phyloP scores from a whole-genome alignment of 2,797 vertebrate genomes.

The Heterohyrax brucei region DNA sequence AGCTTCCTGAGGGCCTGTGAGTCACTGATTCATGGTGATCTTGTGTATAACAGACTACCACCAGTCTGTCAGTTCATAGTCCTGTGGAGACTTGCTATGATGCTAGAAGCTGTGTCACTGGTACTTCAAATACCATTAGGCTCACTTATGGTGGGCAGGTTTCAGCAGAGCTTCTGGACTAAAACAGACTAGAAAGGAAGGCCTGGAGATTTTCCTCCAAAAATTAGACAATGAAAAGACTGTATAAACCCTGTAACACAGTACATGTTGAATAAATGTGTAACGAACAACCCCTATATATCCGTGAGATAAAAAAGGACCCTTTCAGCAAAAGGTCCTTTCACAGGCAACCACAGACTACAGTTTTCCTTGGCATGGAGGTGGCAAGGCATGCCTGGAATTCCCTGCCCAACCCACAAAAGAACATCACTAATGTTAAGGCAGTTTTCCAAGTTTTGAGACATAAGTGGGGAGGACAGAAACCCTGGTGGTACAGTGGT shows the following conservation, averaged over 20 bases:
- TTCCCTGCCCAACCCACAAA: constrained; percentile 73
- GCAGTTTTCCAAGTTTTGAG: constrained; percentile 68
- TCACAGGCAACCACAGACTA: constrained; percentile 62
- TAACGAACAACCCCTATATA: constrained; percentile 66
- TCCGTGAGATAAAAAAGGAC: not conserved
- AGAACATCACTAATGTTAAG: constrained; percentile 41
- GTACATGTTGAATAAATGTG: constrained; percentile 4
- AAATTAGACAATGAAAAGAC: not conserved
- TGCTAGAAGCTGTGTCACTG: not conserved
- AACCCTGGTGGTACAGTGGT: no score
- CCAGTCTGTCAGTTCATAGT: no score
- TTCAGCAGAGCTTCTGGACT: not conserved
- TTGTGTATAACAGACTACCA: not conserved
- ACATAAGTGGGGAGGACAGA: constrained; percentile 11
- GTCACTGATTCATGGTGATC: not conserved
- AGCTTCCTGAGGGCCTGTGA: constrained; percentile 41
- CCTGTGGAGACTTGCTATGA: not conserved
- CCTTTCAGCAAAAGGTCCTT: not conserved
- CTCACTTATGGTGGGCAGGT: not conserved
- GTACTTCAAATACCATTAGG: not conserved
- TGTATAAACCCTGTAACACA: not conserved
- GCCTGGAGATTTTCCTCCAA: not conserved
- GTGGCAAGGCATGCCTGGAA: constrained; percentile 75
- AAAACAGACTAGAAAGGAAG: not conserved
- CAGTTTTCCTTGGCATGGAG: constrained; percentile 42